Evolutionary conservation across 2,113 vertebrate genomes (phyloP).

Genomic region (Macheiramphus alcinus): DNA sequence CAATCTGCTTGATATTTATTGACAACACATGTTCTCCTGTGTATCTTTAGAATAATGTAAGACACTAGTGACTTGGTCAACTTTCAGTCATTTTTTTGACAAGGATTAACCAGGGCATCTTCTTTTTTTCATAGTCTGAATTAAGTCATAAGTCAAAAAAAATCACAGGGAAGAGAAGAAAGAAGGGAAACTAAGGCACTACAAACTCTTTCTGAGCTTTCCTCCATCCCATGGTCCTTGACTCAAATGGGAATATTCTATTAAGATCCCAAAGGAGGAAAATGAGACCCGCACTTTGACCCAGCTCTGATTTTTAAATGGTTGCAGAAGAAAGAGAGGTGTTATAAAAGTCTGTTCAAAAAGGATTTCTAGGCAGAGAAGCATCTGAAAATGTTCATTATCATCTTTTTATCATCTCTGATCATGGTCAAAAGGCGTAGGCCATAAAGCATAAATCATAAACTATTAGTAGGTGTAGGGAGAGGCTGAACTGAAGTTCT

Average conservation of each 20-base stretch:
- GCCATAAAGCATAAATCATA: background rate
- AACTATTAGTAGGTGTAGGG: background rate
- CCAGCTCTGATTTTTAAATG: background rate
- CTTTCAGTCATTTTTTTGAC: background rate
- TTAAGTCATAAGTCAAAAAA: background rate
- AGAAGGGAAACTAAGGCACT: background rate
- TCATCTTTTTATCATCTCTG: background rate
- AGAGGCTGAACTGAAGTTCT: background rate
- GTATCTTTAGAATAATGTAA: background rate
- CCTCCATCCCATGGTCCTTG: background rate
- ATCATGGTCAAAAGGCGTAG: background rate
- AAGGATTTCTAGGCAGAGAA: background rate
- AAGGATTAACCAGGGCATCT: background rate
- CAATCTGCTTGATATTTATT: background rate
- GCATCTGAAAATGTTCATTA: background rate
- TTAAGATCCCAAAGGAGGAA: background rate
- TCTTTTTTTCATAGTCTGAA: background rate
- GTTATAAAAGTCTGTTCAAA: background rate
- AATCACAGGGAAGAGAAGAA: background rate
- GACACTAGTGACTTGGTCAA: too few relatives aligned
- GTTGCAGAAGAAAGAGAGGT: background rate
- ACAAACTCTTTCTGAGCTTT: background rate
- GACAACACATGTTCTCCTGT: background rate
- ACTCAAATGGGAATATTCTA: background rate
- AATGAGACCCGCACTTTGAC: background rate